A percentile compares a stretch with the other conserved stretches of the same genome.
These are phyloP conservation scores for Excalfactoria chinensis DNA, from an alignment of 2,113 vertebrate genomes.

Conservation along the genomic window DNA sequence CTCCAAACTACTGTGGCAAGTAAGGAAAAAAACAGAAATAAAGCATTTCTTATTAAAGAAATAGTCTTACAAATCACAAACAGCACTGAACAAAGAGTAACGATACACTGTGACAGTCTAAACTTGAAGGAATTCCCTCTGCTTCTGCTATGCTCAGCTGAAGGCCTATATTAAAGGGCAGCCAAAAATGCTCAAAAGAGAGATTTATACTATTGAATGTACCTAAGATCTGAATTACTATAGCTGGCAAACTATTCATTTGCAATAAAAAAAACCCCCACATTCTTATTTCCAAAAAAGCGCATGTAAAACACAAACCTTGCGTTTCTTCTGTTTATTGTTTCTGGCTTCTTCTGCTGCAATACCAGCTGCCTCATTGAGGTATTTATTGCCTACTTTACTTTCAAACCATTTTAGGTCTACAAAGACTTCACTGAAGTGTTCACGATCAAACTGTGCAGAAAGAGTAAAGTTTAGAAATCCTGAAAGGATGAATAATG, in stretches of 20 bases:
- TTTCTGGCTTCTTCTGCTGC: constrained; percentile 90
- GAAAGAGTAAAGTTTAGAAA: constrained; percentile 28
- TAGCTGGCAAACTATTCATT: not conserved
- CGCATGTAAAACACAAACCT: constrained; percentile 68
- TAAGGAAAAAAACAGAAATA: not conserved
- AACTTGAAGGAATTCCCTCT: not conserved
- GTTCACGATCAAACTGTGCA: constrained; percentile 93
- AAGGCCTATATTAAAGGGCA: not conserved
- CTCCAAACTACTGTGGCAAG: not conserved
- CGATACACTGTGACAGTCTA: not conserved
- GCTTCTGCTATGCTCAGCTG: not conserved
- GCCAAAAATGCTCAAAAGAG: not conserved
- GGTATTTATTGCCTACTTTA: constrained; percentile 98
- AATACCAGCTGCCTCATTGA: constrained; percentile 94
- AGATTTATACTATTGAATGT: not conserved
- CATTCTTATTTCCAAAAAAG: not conserved
- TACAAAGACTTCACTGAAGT: constrained; percentile 96
- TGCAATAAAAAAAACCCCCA: not conserved
- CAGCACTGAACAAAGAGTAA: not conserved
- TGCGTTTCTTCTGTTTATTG: constrained; percentile 80
- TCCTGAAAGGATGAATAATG: not conserved
- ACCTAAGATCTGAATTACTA: not conserved
- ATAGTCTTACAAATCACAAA: not conserved
- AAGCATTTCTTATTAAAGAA: not conserved
- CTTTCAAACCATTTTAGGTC: constrained; percentile 99